Evolutionary conservation across 2,797 vertebrate species (phyloP).

Genomic region (Channa striata): DNA sequence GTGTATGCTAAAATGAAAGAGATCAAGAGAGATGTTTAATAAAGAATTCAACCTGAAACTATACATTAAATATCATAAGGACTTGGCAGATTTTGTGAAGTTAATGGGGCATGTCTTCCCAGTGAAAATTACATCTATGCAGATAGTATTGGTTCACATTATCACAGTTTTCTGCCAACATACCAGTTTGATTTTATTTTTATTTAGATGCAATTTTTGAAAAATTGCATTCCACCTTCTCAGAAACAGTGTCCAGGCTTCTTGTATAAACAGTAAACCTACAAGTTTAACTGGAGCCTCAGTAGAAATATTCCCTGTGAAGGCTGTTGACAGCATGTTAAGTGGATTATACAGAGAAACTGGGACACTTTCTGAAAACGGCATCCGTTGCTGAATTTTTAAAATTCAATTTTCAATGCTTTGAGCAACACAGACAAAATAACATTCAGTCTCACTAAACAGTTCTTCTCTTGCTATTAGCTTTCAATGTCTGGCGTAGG

Average conservation of each 20-base stretch:
- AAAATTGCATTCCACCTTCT: not conserved
- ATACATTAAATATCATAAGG: not conserved
- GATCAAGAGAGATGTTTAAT: not conserved
- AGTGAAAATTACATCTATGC: not conserved
- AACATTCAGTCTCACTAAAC: not conserved
- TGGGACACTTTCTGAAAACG: not conserved
- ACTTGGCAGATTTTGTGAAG: not conserved
- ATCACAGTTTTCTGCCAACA: not conserved
- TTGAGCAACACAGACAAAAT: conserved; percentile 4
- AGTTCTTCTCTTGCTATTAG: not conserved
- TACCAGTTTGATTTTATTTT: not conserved
- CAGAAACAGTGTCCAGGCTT: conserved; percentile 2
- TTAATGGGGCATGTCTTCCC: not conserved
- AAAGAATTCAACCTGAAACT: not conserved
- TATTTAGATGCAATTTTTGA: not conserved
- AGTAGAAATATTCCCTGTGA: not conserved
- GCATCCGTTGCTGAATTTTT: not conserved
- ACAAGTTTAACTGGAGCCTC: not conserved
- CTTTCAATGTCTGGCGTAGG: not conserved
- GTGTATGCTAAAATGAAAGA: not conserved
- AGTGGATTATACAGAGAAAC: conserved; percentile 8
- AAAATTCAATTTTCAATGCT: not conserved
- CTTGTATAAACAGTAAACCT: not conserved
- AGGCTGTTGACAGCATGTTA: not conserved
- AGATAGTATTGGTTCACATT: not conserved